Evolutionary conservation across 2,113 vertebrate genomes (phyloP).

Genomic region (Otocyon megalotis): DNA sequence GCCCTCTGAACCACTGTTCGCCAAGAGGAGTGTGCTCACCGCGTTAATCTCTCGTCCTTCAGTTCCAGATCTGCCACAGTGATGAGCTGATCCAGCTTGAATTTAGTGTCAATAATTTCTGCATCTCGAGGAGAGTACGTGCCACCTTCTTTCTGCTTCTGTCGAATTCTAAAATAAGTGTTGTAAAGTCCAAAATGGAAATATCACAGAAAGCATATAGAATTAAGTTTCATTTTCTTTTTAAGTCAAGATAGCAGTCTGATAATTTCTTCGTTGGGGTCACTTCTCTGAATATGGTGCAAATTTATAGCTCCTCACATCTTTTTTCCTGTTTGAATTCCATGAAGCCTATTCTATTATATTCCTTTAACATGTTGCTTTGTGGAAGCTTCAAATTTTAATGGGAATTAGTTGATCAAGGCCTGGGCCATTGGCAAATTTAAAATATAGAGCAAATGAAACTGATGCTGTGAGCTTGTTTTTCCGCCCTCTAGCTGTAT

Average conservation of each 20-base stretch:
- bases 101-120: constrained; percentile 98
- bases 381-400: not conserved
- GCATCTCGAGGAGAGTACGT: constrained; percentile 97
- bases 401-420: constrained; percentile 14
- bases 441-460: not conserved
- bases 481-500: not conserved
- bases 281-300: not conserved
- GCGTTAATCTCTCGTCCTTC: constrained; percentile 97
- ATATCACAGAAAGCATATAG: not conserved
- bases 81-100: constrained; percentile 98
- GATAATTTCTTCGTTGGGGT: constrained; percentile 29
- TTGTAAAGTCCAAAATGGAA: not conserved
- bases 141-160: constrained; percentile 97
- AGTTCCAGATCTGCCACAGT: constrained; percentile 97
- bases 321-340: constrained; percentile 35
- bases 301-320: not conserved
- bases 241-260: not conserved
- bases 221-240: not conserved
- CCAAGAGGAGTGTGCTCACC: constrained; percentile 90
- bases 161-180: constrained; percentile 91
- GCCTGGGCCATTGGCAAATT: not conserved
- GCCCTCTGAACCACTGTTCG: constrained; percentile 87
- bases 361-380: not conserved
- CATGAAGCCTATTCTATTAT: not conserved
- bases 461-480: not conserved